Evolutionary conservation across 2,113 vertebrate genomes (phyloP).

Genomic region (Limanda limanda): DNA sequence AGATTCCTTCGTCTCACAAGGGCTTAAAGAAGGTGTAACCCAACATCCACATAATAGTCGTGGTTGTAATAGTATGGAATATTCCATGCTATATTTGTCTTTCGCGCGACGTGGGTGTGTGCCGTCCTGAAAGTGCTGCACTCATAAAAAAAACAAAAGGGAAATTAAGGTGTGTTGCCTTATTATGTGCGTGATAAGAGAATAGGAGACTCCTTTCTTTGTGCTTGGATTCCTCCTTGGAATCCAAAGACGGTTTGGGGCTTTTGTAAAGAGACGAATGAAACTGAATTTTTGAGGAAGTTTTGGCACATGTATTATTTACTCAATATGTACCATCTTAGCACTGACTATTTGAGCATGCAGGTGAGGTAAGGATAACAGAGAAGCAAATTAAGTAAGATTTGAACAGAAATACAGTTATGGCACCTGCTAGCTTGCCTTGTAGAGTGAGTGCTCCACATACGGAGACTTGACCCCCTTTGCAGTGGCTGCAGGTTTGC

Average conservation of each 20-base stretch:
- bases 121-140: not conserved
- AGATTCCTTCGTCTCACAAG: not conserved
- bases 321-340: not conserved
- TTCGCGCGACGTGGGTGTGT: constrained; percentile 44
- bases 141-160: constrained; percentile 24
- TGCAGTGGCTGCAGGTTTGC: too few relatives aligned
- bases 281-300: too few relatives aligned
- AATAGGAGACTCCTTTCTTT: not conserved
- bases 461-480: too few relatives aligned
- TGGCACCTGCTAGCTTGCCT: too few relatives aligned
- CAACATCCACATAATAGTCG: not conserved
- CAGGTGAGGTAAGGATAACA: not conserved
- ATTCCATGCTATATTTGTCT: constrained; percentile 34
- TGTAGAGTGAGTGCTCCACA: too few relatives aligned
- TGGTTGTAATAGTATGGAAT: constrained; percentile 1
- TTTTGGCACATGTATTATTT: too few relatives aligned
- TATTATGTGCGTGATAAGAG: constrained; percentile 14
- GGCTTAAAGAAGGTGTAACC: not conserved
- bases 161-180: constrained; percentile 43
- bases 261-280: too few relatives aligned
- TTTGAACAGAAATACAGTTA: too few relatives aligned
- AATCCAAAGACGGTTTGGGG: not conserved
- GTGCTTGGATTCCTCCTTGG: not conserved
- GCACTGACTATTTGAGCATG: too few relatives aligned
- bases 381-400: too few relatives aligned